phyloP scores from a whole-genome alignment of 2,888 invertebrate species.

The Drosophila atripex region DNA sequence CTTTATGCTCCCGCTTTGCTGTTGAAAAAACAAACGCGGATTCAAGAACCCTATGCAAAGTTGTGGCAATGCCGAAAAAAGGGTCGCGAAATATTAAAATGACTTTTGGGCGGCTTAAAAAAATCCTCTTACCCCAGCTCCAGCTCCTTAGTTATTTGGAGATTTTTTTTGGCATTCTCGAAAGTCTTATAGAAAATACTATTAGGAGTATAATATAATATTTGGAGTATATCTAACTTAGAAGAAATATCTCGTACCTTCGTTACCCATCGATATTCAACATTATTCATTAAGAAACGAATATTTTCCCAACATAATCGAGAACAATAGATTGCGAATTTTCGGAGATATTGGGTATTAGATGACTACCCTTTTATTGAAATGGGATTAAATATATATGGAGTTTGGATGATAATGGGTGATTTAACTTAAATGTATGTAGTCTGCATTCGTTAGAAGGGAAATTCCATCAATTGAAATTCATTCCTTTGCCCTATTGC shows the following conservation, averaged over 20 bases:
- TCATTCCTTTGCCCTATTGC: constrained; percentile 11
- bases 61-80: constrained; percentile 11
- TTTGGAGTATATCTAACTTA: too few species aligned
- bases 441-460: background rate
- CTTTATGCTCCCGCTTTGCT: constrained; percentile 39
- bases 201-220: too few species aligned
- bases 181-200: constrained; percentile 33
- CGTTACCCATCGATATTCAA: too few species aligned
- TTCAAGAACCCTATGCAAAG: constrained; percentile 29
- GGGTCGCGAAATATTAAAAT: constrained; percentile 50
- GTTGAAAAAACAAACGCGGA: constrained; percentile 52
- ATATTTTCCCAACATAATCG: background rate
- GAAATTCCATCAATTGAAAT: constrained; percentile 6
- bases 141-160: constrained; percentile 1
- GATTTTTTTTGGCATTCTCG: constrained; percentile 7
- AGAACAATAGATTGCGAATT: background rate
- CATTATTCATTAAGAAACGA: too few species aligned
- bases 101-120: constrained; percentile 34
- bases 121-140: constrained; percentile 32
- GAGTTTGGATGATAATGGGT: background rate
- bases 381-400: background rate
- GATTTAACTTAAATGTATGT: background rate
- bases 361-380: background rate
- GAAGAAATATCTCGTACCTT: constrained; percentile 1
- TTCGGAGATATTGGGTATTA: background rate